Evolutionary conservation across 2,888 invertebrate genomes (phyloP).

Genomic region (Phania funesta): DNA sequence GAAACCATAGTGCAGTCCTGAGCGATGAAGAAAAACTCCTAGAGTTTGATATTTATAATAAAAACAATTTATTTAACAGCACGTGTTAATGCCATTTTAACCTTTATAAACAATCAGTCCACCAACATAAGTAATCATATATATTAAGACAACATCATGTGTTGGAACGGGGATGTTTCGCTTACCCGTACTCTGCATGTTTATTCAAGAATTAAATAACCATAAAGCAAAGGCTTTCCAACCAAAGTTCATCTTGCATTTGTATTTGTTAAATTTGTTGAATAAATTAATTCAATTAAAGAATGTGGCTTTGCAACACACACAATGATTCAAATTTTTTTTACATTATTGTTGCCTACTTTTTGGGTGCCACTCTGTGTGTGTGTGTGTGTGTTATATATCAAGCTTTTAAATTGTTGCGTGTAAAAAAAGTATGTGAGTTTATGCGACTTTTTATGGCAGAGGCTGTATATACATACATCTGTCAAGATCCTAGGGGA

Average conservation of each 20-base stretch:
- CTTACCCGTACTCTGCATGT: not conserved
- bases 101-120: not conserved
- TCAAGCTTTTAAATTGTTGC: conserved; percentile 1
- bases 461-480: conserved; percentile 14
- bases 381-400: conserved; percentile 5
- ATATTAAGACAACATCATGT: not conserved
- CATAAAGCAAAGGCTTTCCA: conserved; percentile 43
- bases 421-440: not conserved
- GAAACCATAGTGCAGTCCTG: too few species aligned
- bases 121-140: not conserved
- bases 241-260: conserved; percentile 28
- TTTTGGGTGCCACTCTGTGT: not conserved
- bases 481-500: conserved; percentile 63
- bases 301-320: conserved; percentile 4
- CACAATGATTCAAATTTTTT: not conserved
- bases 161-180: not conserved
- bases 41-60: too few species aligned
- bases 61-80: conserved; percentile 14
- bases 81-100: conserved; percentile 16
- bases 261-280: conserved; percentile 45
- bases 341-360: not conserved
- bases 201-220: conserved; percentile 19
- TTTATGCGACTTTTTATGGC: conserved; percentile 4
- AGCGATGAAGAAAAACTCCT: too few species aligned
- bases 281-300: conserved; percentile 55